These are phyloP conservation scores for Eurytoma adleriae DNA, from an alignment of 2,888 invertebrate species.

Conservation along the genomic window DNA sequence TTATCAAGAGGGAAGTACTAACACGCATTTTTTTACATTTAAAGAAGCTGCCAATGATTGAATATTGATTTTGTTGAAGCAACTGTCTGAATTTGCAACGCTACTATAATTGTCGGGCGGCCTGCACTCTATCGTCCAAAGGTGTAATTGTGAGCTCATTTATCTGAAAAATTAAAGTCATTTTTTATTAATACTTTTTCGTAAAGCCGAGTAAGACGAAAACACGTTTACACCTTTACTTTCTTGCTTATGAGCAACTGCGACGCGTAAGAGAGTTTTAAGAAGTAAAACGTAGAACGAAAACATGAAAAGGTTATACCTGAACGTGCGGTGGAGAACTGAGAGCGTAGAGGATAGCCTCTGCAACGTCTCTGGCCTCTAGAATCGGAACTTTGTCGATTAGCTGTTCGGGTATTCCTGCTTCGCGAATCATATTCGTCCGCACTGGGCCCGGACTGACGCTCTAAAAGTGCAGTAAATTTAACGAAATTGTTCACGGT, in stretches of 20 bases:
- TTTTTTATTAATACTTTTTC: background rate
- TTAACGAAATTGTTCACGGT: background rate
- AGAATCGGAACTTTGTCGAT: slow-evolving; percentile 55
- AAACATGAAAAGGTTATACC: slow-evolving; percentile 55
- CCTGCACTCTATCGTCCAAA: slow-evolving; percentile 35
- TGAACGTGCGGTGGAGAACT: slow-evolving; percentile 65
- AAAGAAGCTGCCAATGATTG: too few relatives aligned
- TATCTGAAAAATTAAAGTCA: slow-evolving; percentile 55
- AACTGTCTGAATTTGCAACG: background rate
- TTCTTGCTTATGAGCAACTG: too few relatives aligned
- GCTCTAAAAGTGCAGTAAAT: slow-evolving; percentile 62
- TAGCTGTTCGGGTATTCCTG: slow-evolving; percentile 47
- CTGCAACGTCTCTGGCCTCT: slow-evolving; percentile 60
- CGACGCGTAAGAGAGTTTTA: too few relatives aligned
- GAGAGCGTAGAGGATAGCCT: slow-evolving; percentile 63
- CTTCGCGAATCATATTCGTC: slow-evolving; percentile 65
- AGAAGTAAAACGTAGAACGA: background rate
- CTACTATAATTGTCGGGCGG: background rate
- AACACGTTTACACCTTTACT: too few relatives aligned
- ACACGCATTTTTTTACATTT: too few relatives aligned
- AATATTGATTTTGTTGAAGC: background rate
- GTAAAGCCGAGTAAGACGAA: background rate
- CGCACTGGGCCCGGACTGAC: slow-evolving; percentile 71
- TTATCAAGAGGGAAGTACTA: too few relatives aligned
- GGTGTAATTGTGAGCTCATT: slow-evolving; percentile 60